Evolutionary conservation across 2,113 vertebrate genomes (phyloP), one percentile per base, ranked within the genome.

Genomic region (Rhinopomastus cyanomelas): DNA sequence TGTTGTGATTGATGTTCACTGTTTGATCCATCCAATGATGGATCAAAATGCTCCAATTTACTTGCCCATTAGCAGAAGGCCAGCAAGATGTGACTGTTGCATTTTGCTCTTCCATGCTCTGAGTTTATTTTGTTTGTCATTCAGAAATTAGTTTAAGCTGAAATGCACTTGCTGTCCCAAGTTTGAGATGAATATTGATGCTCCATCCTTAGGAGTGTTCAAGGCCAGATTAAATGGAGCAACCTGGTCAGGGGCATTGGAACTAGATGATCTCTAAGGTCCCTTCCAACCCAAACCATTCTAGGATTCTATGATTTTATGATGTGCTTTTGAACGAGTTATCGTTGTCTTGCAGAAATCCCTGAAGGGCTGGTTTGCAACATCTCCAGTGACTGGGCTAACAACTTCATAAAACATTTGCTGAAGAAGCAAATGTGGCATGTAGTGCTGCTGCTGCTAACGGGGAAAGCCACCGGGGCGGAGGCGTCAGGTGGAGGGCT

Each of bases 401-500:
- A 56, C 80, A 89, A 69, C 87, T 96, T 98, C 49, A 76, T 98
- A 91, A 97, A 97, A 36, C 95, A 92, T 55, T 90, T 98, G 71
- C 93, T 98, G 88, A 93, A 95, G 65, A 96, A 96, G 66, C 93
- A 97, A 73, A 97, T 87, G 87, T 98, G 98, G 97, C 79, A 91
- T 1, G 94, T 97, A 85, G 96, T 97, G 72, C 93, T 98, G 66
- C 95, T 98, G 55, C 81, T 98, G 36, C 90, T 98, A 26, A 97
- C 97, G 10, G 91, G 97, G 52, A 96, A 93, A 73, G 87, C 79
- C 8, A 96, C 14, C 48, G 96, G 96, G 68, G 91, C 97, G 78
- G 60, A 73, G 6, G 67, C 88, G 0, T 62, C 92, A 0, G 39
- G 53, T 55, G 72, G 85, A n/a, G 68, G 94, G 52, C 81, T 98